A percentile compares a stretch with the other conserved stretches of the same genome.
Evolutionary conservation across 2,113 vertebrate genomes (phyloP).

Genomic region (Oriolus oriolus): DNA sequence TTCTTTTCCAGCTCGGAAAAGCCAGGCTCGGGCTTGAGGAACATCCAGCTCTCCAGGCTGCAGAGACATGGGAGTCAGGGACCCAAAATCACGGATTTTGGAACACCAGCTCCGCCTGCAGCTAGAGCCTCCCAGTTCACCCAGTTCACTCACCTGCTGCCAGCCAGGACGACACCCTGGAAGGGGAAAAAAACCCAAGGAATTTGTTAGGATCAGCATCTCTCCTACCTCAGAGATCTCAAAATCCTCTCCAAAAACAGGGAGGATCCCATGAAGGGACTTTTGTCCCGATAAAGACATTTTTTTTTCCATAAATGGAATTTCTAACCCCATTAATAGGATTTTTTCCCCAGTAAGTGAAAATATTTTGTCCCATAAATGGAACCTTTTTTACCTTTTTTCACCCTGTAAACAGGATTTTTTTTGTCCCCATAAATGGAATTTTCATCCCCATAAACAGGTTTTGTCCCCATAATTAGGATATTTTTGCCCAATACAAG

Average conservation of each 20-base stretch:
- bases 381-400: neutral
- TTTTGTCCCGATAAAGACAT: neutral
- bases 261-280: neutral
- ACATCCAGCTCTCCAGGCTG: slow-evolving; percentile 35
- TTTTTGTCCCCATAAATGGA: neutral
- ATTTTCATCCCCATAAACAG: neutral
- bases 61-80: neutral
- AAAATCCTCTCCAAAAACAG: neutral
- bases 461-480: neutral
- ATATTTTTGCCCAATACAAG: neutral
- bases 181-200: neutral
- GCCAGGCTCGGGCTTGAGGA: neutral
- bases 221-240: neutral
- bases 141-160: slow-evolving; percentile 20
- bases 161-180: neutral
- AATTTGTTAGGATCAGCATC: neutral
- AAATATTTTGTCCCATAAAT: neutral
- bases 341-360: neutral
- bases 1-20: slow-evolving; percentile 21
- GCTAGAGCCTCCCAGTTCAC: neutral
- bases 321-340: too few relatives aligned
- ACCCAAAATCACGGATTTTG: neutral
- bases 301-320: neutral
- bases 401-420: neutral
- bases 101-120: neutral